These are phyloP conservation scores for Neocloeon triangulifer DNA, from an alignment of 1,140 invertebrate genomes.

Conservation along the genomic window DNA sequence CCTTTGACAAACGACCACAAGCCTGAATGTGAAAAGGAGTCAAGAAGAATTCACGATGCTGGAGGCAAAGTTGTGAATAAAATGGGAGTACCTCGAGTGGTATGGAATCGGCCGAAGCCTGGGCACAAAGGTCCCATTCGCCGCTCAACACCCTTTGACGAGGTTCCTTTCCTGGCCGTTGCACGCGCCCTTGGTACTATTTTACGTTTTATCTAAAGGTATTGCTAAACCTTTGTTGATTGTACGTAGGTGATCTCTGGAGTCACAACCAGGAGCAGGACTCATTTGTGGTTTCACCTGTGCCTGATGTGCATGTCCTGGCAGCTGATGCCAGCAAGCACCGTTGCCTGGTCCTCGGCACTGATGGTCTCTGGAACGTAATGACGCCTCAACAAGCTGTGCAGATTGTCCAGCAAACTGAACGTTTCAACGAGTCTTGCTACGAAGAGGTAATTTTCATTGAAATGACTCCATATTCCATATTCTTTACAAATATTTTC, in stretches of 20 bases:
- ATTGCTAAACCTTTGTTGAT: background rate
- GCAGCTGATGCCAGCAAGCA: slow-evolving; percentile 54
- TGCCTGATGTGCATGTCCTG: slow-evolving; percentile 80
- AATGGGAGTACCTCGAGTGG: slow-evolving; percentile 81
- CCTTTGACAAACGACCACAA: slow-evolving; percentile 82
- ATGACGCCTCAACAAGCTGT: slow-evolving; percentile 64
- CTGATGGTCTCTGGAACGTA: slow-evolving; percentile 95
- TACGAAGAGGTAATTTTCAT: background rate
- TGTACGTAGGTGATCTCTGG: slow-evolving; percentile 67
- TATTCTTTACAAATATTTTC: background rate
- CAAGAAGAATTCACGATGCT: slow-evolving; percentile 59
- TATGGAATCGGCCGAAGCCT: slow-evolving; percentile 80
- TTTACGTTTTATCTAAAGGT: no score
- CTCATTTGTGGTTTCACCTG: slow-evolving; percentile 89
- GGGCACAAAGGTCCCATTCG: slow-evolving; percentile 60
- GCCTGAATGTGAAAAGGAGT: slow-evolving; percentile 73
- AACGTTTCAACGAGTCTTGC: slow-evolving; percentile 39
- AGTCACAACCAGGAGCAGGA: slow-evolving; percentile 78
- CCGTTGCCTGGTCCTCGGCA: slow-evolving; percentile 83
- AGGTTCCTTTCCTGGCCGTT: slow-evolving; percentile 91
- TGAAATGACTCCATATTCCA: background rate
- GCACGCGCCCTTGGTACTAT: slow-evolving; percentile 61
- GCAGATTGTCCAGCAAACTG: slow-evolving; percentile 55
- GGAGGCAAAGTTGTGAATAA: slow-evolving; percentile 78
- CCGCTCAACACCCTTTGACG: slow-evolving; percentile 67